Evolutionary conservation across 2,113 vertebrate species (phyloP).

Genomic region (Callorhinus ursinus): DNA sequence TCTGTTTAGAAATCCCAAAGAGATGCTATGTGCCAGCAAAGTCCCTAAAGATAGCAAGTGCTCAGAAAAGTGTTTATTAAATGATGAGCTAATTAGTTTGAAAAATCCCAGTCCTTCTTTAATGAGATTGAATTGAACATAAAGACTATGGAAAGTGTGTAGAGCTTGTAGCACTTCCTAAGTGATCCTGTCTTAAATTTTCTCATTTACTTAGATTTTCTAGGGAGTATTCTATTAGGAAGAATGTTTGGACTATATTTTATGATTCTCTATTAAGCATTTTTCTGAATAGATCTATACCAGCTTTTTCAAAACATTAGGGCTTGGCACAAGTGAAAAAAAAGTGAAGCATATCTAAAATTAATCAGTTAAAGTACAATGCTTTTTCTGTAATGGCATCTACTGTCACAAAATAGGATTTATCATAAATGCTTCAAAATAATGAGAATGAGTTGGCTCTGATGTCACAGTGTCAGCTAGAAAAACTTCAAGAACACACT

Average conservation of each 20-base stretch:
- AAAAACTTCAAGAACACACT: neutral
- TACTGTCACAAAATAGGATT: conserved; percentile 55
- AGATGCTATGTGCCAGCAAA: neutral
- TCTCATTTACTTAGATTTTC: conserved; percentile 52
- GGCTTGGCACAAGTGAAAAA: conserved; percentile 10
- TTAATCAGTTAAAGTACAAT: conserved; percentile 52
- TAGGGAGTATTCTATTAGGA: conserved; percentile 13
- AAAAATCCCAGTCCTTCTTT: neutral
- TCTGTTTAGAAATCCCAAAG: conserved; percentile 24
- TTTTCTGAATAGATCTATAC: neutral
- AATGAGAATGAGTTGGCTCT: conserved; percentile 50
- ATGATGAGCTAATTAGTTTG: neutral
- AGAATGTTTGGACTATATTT: neutral
- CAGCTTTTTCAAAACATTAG: neutral
- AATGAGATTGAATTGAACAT: neutral
- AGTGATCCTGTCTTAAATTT: neutral
- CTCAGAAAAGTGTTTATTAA: neutral
- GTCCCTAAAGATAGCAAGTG: neutral
- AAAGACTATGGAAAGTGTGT: neutral
- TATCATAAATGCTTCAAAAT: conserved; percentile 61
- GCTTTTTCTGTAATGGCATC: conserved; percentile 30
- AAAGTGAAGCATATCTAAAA: neutral
- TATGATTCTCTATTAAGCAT: neutral
- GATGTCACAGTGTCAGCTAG: conserved; percentile 59
- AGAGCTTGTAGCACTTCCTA: neutral